These are phyloP conservation scores for Moxostoma hubbsi DNA, from an alignment of 2,797 vertebrate genomes.

Conservation along the genomic window DNA sequence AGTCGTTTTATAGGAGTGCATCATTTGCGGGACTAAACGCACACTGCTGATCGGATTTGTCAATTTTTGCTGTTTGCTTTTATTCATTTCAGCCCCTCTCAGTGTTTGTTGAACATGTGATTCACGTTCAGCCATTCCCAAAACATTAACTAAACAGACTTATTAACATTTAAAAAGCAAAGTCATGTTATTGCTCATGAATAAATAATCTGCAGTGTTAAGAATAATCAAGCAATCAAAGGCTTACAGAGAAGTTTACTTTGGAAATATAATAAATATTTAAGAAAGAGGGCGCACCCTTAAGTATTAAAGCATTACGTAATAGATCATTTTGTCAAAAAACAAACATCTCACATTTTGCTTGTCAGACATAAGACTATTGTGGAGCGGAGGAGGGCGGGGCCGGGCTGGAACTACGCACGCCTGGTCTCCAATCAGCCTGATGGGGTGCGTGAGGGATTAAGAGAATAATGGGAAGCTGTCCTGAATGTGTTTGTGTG, in stretches of 20 bases:
- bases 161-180: background rate
- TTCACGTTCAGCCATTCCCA: background rate
- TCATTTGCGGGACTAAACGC: background rate
- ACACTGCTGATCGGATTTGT: background rate
- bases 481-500: too few species aligned
- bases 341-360: background rate
- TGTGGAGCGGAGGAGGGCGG: too few species aligned
- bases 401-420: too few species aligned
- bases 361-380: background rate
- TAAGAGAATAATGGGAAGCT: too few species aligned
- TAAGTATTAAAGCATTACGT: background rate
- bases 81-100: background rate
- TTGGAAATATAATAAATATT: background rate
- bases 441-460: too few species aligned
- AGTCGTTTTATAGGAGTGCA: background rate
- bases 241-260: background rate
- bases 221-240: background rate
- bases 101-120: slow-evolving; percentile 1
- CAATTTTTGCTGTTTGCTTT: background rate
- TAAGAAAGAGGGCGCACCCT: background rate
- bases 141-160: background rate
- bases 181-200: background rate
- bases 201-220: background rate
- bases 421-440: too few species aligned
- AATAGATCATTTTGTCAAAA: background rate